Percentiles rank a stretch among this genome's conserved stretches.
phyloP scores from a whole-genome alignment of 2,797 vertebrate species.

The Anableps anableps region DNA sequence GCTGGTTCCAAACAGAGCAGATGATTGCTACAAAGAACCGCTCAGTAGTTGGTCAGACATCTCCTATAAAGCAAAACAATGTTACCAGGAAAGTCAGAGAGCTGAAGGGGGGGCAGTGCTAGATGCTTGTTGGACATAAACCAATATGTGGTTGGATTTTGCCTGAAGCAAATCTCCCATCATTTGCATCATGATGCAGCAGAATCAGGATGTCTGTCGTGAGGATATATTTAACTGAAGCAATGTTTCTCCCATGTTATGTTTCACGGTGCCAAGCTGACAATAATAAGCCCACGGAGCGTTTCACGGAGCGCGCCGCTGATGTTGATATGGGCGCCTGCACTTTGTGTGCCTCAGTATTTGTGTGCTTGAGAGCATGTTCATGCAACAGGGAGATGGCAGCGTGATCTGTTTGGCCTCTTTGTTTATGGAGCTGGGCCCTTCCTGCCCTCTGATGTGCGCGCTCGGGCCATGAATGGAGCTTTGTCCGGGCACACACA shows the following conservation, averaged over 20 bases:
- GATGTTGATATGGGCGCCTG: slow-evolving; percentile 22
- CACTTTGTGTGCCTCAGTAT: background rate
- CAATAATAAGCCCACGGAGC: background rate
- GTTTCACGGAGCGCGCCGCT: slow-evolving; percentile 25
- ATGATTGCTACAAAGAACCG: background rate
- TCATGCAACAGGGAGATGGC: slow-evolving; percentile 51
- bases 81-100: background rate
- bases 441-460: slow-evolving; percentile 73
- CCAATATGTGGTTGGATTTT: background rate
- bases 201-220: background rate
- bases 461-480: slow-evolving; percentile 77
- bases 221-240: too few species aligned
- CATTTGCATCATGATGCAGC: slow-evolving; percentile 2
- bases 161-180: slow-evolving; percentile 1
- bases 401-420: slow-evolving; percentile 76
- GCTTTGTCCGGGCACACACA: slow-evolving; percentile 71
- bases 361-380: slow-evolving; percentile 3
- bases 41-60: background rate
- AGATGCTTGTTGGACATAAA: background rate
- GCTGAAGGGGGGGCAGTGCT: background rate
- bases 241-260: background rate
- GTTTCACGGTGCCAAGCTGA: background rate
- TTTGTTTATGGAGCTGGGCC: slow-evolving; percentile 73
- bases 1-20: background rate
- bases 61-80: background rate